Percentiles rank a stretch among this genome's conserved stretches.
phyloP scores from a whole-genome alignment of 2,797 vertebrate genomes.

The Natrix natrix region DNA sequence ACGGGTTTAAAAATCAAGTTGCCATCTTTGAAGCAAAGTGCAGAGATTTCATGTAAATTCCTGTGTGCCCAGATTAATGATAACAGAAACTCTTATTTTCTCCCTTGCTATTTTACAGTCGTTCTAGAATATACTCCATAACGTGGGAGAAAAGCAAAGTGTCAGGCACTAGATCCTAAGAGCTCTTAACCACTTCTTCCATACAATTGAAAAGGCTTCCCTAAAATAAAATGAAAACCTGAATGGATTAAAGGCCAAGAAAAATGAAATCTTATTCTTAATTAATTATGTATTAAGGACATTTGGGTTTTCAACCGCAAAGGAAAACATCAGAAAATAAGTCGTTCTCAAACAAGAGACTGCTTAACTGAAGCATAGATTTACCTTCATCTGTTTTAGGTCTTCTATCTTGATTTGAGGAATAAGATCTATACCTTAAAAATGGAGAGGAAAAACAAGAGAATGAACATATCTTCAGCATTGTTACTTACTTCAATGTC shows the following conservation, averaged over 20 bases:
- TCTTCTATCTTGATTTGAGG: conserved; percentile 96
- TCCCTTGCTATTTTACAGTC: background rate
- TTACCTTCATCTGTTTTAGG: conserved; percentile 97
- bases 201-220: background rate
- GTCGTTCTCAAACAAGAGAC: background rate
- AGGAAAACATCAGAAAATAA: background rate
- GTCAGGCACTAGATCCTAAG: background rate
- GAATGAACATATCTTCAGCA: background rate
- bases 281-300: background rate
- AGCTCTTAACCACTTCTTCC: background rate
- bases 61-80: too few species aligned
- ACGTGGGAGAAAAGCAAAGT: background rate
- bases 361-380: conserved; percentile 27
- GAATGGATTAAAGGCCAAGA: background rate
- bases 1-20: background rate
- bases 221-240: background rate
- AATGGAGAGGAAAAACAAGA: conserved; percentile 3
- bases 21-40: background rate
- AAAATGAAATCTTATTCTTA: background rate
- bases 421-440: conserved; percentile 83
- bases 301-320: background rate
- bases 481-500: background rate
- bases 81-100: background rate
- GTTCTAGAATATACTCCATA: background rate
- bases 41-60: background rate